These are phyloP conservation scores for Augochlora pura DNA, from an alignment of 1,140 invertebrate species.

Conservation along the genomic window DNA sequence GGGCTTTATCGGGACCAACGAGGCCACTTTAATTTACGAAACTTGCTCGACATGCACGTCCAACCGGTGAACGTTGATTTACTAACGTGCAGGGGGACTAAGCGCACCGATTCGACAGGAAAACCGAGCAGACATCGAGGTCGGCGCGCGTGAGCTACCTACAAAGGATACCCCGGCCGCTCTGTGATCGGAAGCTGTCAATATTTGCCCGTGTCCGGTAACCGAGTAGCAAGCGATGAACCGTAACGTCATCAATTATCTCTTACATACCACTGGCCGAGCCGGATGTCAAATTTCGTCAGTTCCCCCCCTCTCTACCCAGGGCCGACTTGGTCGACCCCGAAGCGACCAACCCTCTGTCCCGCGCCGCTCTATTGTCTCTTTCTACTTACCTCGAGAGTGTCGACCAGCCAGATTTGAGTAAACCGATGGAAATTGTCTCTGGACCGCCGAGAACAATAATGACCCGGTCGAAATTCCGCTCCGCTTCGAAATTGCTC, in stretches of 20 bases:
- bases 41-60: conserved; percentile 58
- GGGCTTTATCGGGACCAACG: conserved; percentile 31
- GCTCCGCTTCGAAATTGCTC: conserved; percentile 63
- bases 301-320: conserved; percentile 44
- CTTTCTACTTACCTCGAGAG: conserved; percentile 36
- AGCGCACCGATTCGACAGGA: conserved; percentile 52
- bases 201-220: conserved; percentile 71
- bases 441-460: conserved; percentile 65
- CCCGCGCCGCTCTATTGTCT: conserved; percentile 3
- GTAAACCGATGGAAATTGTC: conserved; percentile 68
- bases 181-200: conserved; percentile 71
- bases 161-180: conserved; percentile 60
- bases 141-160: conserved; percentile 43
- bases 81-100: conserved; percentile 35
- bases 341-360: not conserved
- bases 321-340: conserved; percentile 1
- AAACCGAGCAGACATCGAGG: conserved; percentile 54
- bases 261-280: conserved; percentile 67
- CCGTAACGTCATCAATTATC: conserved; percentile 75
- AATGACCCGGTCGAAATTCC: conserved; percentile 71
- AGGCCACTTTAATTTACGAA: conserved; percentile 61
- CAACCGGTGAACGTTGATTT: conserved; percentile 55
- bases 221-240: conserved; percentile 69
- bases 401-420: conserved; percentile 45
- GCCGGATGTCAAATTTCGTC: conserved; percentile 67